Percentiles rank a stretch among this genome's conserved stretches.
Evolutionary conservation across 2,797 vertebrate genomes (phyloP).

Genomic region (Nyctalus aviator): DNA sequence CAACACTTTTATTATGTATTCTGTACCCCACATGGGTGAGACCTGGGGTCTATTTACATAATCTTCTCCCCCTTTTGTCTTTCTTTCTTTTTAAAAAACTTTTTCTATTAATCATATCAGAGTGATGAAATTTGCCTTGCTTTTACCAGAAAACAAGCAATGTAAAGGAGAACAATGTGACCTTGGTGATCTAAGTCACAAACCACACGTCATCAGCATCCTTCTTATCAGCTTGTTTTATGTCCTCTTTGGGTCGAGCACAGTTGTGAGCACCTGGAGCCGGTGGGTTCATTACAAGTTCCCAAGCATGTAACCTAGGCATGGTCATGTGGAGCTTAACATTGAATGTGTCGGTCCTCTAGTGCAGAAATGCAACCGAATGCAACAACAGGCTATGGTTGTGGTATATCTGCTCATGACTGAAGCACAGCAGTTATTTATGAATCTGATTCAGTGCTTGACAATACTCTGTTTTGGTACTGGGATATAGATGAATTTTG

Average conservation of each 20-base stretch:
- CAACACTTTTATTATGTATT: constrained; percentile 47
- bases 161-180: neutral
- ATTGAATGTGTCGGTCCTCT: neutral
- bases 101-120: constrained; percentile 38
- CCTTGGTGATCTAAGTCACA: neutral
- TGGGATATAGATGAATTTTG: neutral
- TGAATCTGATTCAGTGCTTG: neutral
- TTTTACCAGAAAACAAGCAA: constrained; percentile 32
- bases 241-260: neutral
- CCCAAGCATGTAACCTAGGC: neutral
- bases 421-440: neutral
- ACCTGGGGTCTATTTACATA: neutral
- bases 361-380: neutral
- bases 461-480: neutral
- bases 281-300: neutral
- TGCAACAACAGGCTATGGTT: too few relatives aligned
- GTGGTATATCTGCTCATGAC: neutral
- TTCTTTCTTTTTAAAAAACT: neutral
- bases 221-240: neutral
- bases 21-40: neutral
- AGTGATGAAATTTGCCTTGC: neutral
- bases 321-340: neutral
- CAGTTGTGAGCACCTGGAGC: neutral
- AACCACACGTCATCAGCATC: neutral
- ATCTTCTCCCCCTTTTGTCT: neutral